These are phyloP conservation scores for Erebia epiphron DNA, from an alignment of 2,888 invertebrate species.

Conservation along the genomic window DNA sequence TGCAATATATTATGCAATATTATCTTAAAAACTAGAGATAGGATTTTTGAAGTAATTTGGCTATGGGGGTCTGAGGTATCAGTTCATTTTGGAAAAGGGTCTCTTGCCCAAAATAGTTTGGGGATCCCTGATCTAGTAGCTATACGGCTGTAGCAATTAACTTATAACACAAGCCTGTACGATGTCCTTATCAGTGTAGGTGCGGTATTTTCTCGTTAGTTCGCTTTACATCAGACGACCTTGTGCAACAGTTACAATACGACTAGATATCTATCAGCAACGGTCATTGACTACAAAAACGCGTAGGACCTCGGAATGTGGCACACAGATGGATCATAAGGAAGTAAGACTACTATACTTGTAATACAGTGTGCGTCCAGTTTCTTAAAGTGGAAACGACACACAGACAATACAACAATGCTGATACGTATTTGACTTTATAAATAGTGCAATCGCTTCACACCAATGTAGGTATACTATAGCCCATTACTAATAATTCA, in stretches of 20 bases:
- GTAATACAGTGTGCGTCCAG: conserved; percentile 52
- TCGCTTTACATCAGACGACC: conserved; percentile 25
- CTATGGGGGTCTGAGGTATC: no score
- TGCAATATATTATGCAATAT: no score
- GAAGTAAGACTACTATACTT: conserved; percentile 50
- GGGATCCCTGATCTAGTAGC: no score
- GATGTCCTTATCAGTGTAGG: conserved; percentile 16
- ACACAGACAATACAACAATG: conserved; percentile 76
- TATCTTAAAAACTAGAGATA: no score
- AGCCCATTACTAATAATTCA: not conserved
- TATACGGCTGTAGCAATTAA: not conserved
- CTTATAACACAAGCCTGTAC: conserved; percentile 6
- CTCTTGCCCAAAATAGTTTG: no score
- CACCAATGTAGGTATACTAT: no score
- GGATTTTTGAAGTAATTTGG: no score
- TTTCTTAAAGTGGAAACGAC: conserved; percentile 68
- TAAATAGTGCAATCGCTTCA: conserved; percentile 69
- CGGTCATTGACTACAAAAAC: conserved; percentile 48
- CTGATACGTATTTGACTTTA: conserved; percentile 73
- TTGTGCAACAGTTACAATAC: conserved; percentile 26
- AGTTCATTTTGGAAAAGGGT: not conserved
- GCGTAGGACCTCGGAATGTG: conserved; percentile 41
- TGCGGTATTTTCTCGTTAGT: conserved; percentile 24
- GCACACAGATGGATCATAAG: conserved; percentile 54
- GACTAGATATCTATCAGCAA: conserved; percentile 31